Conservation (phyloP, 2,113 vertebrate genomes). For the Grammomys surdaster region DNA sequence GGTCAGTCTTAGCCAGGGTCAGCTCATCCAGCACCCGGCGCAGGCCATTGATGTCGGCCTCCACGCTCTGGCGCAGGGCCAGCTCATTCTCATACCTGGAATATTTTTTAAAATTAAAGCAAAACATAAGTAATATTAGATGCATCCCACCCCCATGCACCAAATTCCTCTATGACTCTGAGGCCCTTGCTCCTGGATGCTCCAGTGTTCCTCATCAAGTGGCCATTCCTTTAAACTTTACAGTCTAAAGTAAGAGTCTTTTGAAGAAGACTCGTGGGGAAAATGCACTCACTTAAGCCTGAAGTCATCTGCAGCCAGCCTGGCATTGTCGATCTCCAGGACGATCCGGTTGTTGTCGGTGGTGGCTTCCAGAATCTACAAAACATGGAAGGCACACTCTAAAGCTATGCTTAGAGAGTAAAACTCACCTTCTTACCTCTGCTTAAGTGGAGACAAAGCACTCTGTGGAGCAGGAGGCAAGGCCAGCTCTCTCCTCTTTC, state of each 20-base stretch:
- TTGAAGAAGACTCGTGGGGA: background rate
- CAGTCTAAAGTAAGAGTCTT: background rate
- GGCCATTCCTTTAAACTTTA: background rate
- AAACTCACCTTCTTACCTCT: background rate
- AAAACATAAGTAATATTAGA: background rate
- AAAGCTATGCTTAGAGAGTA: background rate
- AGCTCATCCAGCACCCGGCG: conserved; percentile 89
- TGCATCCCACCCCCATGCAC: background rate
- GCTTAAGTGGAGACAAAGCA: background rate
- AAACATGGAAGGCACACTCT: background rate
- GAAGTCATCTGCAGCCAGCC: conserved; percentile 91
- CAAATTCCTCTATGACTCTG: background rate
- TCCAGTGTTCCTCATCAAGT: background rate
- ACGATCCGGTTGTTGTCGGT: conserved; percentile 86
- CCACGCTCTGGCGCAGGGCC: conserved; percentile 86
- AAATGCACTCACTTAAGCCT: conserved; percentile 89
- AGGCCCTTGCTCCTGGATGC: background rate
- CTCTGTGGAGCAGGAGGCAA: background rate
- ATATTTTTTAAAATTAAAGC: background rate
- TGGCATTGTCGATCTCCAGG: conserved; percentile 89
- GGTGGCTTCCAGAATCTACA: conserved; percentile 85
- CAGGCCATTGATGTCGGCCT: conserved; percentile 88
- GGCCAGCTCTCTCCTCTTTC: background rate
- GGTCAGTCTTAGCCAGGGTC: conserved; percentile 86
- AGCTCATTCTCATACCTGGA: conserved; percentile 88